Percentiles rank a stretch among this genome's conserved stretches.
phyloP scores from a whole-genome alignment of 2,888 invertebrate species.

The Leucania comma region DNA sequence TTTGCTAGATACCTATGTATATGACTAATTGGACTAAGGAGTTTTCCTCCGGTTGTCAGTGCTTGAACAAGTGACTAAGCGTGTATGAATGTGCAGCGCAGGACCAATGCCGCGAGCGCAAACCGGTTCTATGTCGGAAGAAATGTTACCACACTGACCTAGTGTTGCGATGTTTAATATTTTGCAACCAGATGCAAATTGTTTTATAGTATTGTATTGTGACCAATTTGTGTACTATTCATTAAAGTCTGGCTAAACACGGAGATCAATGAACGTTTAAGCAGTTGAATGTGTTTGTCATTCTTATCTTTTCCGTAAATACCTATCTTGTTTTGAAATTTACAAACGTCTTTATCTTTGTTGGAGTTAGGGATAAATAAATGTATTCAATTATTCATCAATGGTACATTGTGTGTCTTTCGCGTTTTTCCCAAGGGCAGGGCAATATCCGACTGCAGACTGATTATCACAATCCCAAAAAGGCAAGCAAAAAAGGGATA shows the following conservation, averaged over 20 bases:
- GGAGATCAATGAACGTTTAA: conserved; percentile 23
- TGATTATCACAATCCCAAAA: no score
- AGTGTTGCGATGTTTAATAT: conserved; percentile 53
- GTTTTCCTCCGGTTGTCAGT: conserved; percentile 45
- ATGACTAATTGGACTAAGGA: conserved; percentile 52
- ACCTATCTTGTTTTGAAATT: conserved; percentile 33
- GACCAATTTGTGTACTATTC: conserved; percentile 31
- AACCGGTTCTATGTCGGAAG: conserved; percentile 63
- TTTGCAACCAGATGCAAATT: conserved; percentile 39
- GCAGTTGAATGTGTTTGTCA: conserved; percentile 8
- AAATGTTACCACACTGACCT: conserved; percentile 61
- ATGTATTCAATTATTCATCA: conserved; percentile 4
- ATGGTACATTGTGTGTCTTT: background rate
- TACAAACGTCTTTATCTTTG: conserved; percentile 18
- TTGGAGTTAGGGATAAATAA: conserved; percentile 5
- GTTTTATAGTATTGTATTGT: conserved; percentile 15
- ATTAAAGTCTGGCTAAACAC: conserved; percentile 16
- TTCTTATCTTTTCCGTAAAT: conserved; percentile 32
- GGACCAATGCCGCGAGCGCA: conserved; percentile 36
- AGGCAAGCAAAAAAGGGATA: background rate
- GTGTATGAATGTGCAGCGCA: conserved; percentile 40
- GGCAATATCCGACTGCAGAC: background rate
- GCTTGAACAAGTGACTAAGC: conserved; percentile 56
- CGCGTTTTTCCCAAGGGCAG: conserved; percentile 1
- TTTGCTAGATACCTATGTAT: conserved; percentile 12